Conservation (phyloP, 2,888 invertebrate genomes). For the Epicampocera succincta region DNA sequence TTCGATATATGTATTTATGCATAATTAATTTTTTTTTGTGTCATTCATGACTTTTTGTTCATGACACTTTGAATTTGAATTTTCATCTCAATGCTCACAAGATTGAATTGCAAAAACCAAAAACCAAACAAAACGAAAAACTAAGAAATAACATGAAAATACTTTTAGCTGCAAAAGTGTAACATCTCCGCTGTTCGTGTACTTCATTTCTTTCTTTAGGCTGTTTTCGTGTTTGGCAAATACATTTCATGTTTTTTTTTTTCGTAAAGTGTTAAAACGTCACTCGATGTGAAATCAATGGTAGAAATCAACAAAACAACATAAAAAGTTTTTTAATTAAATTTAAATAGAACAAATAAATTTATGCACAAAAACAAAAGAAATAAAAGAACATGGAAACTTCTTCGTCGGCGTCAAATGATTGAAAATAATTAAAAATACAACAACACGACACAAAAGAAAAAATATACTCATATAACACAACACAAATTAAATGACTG, state of each 20-base stretch:
- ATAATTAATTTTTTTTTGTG: no score
- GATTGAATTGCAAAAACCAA: no score
- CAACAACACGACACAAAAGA: slow-evolving; percentile 22
- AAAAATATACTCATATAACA: no score
- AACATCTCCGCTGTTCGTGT: neutral
- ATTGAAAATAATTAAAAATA: slow-evolving; percentile 19
- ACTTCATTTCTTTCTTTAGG: slow-evolving; percentile 1
- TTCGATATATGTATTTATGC: no score
- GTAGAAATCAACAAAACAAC: slow-evolving; percentile 69
- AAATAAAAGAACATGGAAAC: slow-evolving; percentile 1
- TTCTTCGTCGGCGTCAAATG: slow-evolving; percentile 26
- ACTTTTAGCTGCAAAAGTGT: slow-evolving; percentile 7
- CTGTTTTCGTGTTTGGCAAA: neutral
- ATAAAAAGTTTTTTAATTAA: slow-evolving; percentile 71
- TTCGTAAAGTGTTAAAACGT: slow-evolving; percentile 71
- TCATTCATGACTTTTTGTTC: no score
- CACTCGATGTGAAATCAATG: slow-evolving; percentile 71
- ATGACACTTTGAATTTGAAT: no score
- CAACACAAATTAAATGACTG: slow-evolving; percentile 30
- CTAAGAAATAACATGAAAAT: slow-evolving; percentile 7
- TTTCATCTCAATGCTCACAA: no score
- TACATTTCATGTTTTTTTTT: slow-evolving; percentile 24
- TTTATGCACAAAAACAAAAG: slow-evolving; percentile 48
- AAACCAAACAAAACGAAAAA: no score
- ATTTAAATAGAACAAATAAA: slow-evolving; percentile 67